Evolutionary conservation across 2,888 invertebrate species (phyloP), one percentile per base, ranked within the genome.

Genomic region (Agrochola litura): DNA sequence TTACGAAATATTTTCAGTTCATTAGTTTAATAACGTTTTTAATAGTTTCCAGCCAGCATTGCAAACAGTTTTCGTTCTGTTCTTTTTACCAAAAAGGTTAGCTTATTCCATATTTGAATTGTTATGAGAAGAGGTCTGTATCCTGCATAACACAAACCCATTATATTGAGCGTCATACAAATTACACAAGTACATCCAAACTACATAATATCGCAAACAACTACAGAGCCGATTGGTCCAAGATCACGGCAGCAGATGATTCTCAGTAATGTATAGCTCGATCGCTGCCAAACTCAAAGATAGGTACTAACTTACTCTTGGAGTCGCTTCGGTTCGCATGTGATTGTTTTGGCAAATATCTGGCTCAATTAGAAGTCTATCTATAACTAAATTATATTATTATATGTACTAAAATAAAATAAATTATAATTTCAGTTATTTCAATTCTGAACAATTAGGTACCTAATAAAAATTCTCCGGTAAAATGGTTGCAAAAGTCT

Each of bases 341-440:
- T 67, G 52, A 84, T 84, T 88, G 61, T 76, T 79, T 88, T 86
- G 87, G 82, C 86, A 82, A 71, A 75, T 71, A 76, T 60, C 77
- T 72, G 61, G 41, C 61, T 66, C 77, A 65, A 82, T 86, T 77
- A 88, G 61, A 75, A 70, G 41, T 86, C 52, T 88, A 82, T 79
- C 69, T 83, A 73, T 79, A 79, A 75, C 79, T 67, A 19, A 46
- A 74, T 73, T 77, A 82, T 30, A 52, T 60, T 72, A 37, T n/a
- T 19, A 12, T n/a, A 4, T 6, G 6, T 58, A 58, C 14, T 30
- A 30, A 30, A 30, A 37, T 9, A 61, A 61, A 61, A 4, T 5
- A 9, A 30, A 37, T 61, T 19, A 37, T 19, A 16, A 60, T 60
- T 30, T 60, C 0, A 60, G 25, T 5, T 0, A 12, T 49, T 49